phyloP scores from a whole-genome alignment of 2,113 vertebrate species.

The Mus pahari region DNA sequence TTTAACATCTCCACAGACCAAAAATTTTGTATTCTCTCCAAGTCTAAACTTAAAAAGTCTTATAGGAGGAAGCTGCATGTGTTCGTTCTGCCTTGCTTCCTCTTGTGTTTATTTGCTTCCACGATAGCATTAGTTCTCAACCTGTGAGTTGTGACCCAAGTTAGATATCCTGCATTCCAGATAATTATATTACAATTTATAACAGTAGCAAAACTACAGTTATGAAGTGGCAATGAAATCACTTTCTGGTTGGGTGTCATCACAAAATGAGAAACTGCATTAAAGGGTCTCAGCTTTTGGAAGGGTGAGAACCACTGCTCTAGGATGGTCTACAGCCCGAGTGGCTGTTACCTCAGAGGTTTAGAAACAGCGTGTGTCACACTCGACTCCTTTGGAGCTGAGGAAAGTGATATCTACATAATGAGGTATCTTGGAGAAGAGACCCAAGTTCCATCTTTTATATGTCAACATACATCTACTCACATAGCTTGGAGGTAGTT shows the following conservation, averaged over 20 bases:
- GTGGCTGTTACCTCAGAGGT: no score
- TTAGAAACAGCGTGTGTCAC: not conserved
- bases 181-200: not conserved
- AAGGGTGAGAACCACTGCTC: not conserved
- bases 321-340: no score
- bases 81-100: not conserved
- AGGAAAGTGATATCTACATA: not conserved
- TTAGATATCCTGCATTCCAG: not conserved
- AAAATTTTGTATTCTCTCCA: not conserved
- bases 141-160: not conserved
- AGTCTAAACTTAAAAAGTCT: not conserved
- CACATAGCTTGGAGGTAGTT: no score
- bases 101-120: not conserved
- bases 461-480: not conserved
- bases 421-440: not conserved
- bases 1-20: not conserved
- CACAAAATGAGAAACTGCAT: not conserved
- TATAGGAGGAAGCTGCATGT: not conserved
- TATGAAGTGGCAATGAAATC: not conserved
- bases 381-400: not conserved
- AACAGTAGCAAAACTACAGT: not conserved
- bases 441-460: not conserved
- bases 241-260: not conserved
- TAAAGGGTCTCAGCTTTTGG: not conserved
- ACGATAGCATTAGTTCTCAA: not conserved